Percentiles rank a stretch among this genome's conserved stretches.
Evolutionary conservation across 2,888 invertebrate genomes (phyloP).

Genomic region (Eupsilia transversa): DNA sequence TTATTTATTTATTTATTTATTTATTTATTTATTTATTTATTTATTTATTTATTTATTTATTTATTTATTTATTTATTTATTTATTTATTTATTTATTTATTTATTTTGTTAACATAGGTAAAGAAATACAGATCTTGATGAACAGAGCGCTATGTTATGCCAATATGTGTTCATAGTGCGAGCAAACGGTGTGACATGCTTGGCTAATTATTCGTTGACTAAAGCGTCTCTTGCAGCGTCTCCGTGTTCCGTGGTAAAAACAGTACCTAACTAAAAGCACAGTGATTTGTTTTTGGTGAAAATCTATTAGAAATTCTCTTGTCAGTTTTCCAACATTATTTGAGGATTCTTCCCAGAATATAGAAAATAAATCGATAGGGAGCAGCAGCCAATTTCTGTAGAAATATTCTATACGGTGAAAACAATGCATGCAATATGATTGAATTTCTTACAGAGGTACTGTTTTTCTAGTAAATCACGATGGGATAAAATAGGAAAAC

Average conservation of each 20-base stretch:
- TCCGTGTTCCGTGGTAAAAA: background rate
- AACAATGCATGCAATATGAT: background rate
- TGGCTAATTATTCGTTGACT: too few species aligned
- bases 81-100: too few species aligned
- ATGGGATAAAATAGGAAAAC: background rate
- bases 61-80: too few species aligned
- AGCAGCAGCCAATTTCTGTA: background rate
- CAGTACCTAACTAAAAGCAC: background rate
- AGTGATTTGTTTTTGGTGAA: too few species aligned
- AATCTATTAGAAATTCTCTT: background rate
- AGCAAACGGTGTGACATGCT: too few species aligned
- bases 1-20: too few species aligned
- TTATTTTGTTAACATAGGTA: too few species aligned
- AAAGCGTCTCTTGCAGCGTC: background rate
- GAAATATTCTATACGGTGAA: background rate
- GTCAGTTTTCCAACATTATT: background rate
- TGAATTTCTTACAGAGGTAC: background rate
- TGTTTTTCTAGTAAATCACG: background rate
- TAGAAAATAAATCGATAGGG: background rate
- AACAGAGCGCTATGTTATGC: too few species aligned
- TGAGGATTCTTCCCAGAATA: background rate
- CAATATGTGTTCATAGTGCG: too few species aligned
- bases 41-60: too few species aligned
- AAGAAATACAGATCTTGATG: too few species aligned
- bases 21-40: too few species aligned